phyloP scores from a whole-genome alignment of 2,113 vertebrate genomes.

The Chamaetylas fuelleborni region DNA sequence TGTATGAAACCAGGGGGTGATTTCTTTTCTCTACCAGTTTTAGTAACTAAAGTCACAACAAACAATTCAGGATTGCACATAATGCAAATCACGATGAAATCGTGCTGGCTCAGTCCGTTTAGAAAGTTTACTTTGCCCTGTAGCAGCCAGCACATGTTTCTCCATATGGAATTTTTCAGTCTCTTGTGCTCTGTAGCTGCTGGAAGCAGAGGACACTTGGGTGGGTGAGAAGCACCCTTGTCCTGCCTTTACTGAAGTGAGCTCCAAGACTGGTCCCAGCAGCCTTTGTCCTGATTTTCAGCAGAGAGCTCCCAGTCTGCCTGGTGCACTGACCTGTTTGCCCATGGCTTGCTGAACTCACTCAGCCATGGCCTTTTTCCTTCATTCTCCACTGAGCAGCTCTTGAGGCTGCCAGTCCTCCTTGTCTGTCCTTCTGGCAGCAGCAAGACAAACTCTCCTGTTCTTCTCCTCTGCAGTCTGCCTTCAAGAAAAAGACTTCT shows the following conservation, averaged over 20 bases:
- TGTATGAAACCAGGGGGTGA: background rate
- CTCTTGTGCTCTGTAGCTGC: background rate
- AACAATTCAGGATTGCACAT: background rate
- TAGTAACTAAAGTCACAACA: background rate
- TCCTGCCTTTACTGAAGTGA: background rate
- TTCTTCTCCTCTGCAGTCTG: background rate
- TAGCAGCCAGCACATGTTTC: background rate
- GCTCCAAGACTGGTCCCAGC: background rate
- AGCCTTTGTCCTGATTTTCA: background rate
- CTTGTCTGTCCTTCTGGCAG: background rate
- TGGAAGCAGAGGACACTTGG: background rate
- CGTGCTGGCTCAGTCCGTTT: background rate
- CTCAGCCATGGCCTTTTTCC: background rate
- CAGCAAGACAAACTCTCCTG: background rate
- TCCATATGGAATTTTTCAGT: background rate
- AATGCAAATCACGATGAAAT: background rate
- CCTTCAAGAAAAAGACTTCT: background rate
- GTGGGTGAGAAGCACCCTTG: background rate
- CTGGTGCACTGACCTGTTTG: background rate
- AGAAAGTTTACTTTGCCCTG: background rate
- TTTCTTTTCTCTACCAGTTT: background rate
- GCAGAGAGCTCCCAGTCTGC: background rate
- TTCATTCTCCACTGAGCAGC: fast-evolving
- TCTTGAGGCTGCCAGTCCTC: background rate
- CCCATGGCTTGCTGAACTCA: background rate